Base-by-base conservation (phyloP, 2,888 invertebrate species). In the Pseudococcus viburni region DNA sequence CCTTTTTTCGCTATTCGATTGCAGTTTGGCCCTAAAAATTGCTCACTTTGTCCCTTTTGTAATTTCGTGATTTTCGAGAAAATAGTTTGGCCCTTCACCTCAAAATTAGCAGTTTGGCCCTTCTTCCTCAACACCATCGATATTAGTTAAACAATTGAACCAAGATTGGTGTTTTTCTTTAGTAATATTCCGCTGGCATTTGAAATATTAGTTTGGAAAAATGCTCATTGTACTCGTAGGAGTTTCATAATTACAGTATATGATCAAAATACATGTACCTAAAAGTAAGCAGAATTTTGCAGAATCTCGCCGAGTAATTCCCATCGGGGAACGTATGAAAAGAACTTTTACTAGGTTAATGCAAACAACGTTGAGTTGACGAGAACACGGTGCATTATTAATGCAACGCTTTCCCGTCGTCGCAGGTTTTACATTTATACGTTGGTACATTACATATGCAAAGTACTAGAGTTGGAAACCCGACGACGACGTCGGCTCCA, bases 331-430 rank as follows among this genome's bases (percentile, higher is more conserved):
- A 73, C 12, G 12, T 26, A 73, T 73, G 68, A 73, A 73, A 73
- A 73, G 68, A 73, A 73, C 68, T 73, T 73, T 73, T 73, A 73
- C 68, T 73, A 73, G 68, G 68, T 73, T 73, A 73, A 73, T 73
- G 68, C 26, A 73, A 73, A 73, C 68, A 73, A 33, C 68, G 68
- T 73, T 73, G 64, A 64, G 64, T 64, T 22, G 68, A 73, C 33
- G 68, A 26, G 33, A 73, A 33, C 11, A 17, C 51, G 68, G 68
- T 73, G n/a, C 26, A 73, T 73, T 73, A 73, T 73, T 73, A 73
- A 73, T 73, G 68, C 68, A 73, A 73, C 12, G 26, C 64, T 64
- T 73, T 73, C 68, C 12, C 33, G 26, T 33, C 26, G 26, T 33
- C 26, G n/a, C 68, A 33, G 68, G 15, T 73, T 73, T 73, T 73